phyloP scores from a whole-genome alignment of 2,888 invertebrate genomes.

The Andrena hattorfiana region DNA sequence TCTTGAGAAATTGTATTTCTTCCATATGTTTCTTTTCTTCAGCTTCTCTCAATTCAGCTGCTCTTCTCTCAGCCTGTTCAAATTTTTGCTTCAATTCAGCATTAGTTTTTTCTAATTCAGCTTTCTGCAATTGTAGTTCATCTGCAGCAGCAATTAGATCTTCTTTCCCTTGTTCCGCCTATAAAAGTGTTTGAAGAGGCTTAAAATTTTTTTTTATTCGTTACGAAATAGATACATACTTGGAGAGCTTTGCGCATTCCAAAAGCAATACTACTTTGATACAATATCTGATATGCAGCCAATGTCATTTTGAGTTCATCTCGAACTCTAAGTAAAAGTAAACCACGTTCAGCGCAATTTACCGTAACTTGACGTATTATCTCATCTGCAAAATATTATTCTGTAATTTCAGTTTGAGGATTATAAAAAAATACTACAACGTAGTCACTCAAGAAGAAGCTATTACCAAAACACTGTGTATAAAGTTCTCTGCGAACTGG shows the following conservation, averaged over 20 bases:
- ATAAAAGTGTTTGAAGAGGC: conserved; percentile 11
- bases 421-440: neutral
- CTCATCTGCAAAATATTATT: conserved; percentile 87
- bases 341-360: conserved; percentile 97
- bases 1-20: conserved; percentile 96
- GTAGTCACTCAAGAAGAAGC: neutral
- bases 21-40: conserved; percentile 97
- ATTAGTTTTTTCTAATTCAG: conserved; percentile 86
- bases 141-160: conserved; percentile 92
- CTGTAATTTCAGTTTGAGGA: no score
- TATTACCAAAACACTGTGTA: conserved; percentile 95
- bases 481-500: conserved; percentile 97
- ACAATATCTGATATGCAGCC: conserved; percentile 97
- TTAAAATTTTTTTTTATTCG: neutral
- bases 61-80: conserved; percentile 93
- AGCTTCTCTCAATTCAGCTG: conserved; percentile 93
- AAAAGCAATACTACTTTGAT: conserved; percentile 98
- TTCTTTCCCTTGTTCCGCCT: conserved; percentile 95
- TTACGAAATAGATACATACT: conserved; percentile 83
- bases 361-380: conserved; percentile 98
- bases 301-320: conserved; percentile 99
- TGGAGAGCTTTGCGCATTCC: conserved; percentile 99
- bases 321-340: conserved; percentile 95
- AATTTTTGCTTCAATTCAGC: conserved; percentile 89
- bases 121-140: conserved; percentile 89